Percentiles rank a stretch among this genome's conserved stretches.
These are phyloP conservation scores for Oplegnathus fasciatus DNA, from an alignment of 2,113 vertebrate species.

Conservation along the genomic window DNA sequence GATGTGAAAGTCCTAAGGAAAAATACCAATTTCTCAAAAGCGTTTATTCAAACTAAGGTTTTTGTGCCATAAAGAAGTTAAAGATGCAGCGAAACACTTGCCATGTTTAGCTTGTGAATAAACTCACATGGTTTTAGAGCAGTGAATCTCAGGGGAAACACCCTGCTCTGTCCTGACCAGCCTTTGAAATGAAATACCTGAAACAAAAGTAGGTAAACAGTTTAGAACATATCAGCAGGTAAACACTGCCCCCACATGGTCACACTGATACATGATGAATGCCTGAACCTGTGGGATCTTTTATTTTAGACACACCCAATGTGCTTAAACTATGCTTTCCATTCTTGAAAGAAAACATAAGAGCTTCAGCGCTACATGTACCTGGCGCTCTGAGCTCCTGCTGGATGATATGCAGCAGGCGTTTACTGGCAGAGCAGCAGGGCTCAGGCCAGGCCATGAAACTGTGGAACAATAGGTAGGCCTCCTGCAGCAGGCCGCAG, in stretches of 20 bases:
- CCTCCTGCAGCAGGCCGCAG: slow-evolving; percentile 87
- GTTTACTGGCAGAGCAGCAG: slow-evolving; percentile 88
- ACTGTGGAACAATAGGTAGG: slow-evolving; percentile 86
- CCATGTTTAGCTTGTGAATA: not conserved
- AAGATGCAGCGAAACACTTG: not conserved
- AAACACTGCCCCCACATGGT: slow-evolving; percentile 26
- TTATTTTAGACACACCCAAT: too few relatives aligned
- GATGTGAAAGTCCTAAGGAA: not conserved
- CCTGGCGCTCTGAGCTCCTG: slow-evolving; percentile 93
- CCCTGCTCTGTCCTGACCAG: slow-evolving; percentile 92
- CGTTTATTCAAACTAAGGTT: not conserved
- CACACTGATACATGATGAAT: slow-evolving; percentile 4
- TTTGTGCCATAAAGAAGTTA: not conserved
- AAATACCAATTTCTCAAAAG: not conserved
- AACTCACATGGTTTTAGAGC: slow-evolving; percentile 91
- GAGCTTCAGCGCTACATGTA: slow-evolving; percentile 66
- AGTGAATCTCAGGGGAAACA: slow-evolving; percentile 76
- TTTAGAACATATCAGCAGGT: not conserved
- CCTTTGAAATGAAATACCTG: slow-evolving; percentile 94
- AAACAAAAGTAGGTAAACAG: not conserved
- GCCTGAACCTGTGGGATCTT: too few relatives aligned
- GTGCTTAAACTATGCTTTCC: too few relatives aligned
- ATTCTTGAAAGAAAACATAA: not conserved
- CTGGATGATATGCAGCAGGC: slow-evolving; percentile 88
- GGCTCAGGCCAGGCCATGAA: slow-evolving; percentile 95